These are phyloP conservation scores for Campylorhamphus procurvoides DNA, from an alignment of 2,113 vertebrate genomes.

Conservation along the genomic window DNA sequence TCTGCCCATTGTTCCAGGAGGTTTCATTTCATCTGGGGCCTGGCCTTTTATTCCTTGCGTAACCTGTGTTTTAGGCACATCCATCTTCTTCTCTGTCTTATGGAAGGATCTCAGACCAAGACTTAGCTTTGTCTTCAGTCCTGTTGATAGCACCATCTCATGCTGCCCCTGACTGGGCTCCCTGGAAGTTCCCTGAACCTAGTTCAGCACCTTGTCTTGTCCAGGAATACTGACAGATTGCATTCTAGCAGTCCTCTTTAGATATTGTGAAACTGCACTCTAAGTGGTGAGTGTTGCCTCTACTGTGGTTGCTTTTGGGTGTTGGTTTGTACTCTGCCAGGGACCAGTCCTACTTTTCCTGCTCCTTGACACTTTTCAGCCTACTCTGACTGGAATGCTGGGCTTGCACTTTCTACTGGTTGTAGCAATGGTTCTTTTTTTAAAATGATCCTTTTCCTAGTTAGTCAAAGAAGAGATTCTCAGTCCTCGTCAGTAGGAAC, in stretches of 20 bases:
- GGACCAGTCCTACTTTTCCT: background rate
- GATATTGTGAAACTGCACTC: background rate
- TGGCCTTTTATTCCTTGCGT: background rate
- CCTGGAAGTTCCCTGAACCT: background rate
- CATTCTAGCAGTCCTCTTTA: background rate
- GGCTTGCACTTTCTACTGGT: background rate
- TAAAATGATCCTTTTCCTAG: background rate
- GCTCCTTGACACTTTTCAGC: background rate
- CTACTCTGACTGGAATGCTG: background rate
- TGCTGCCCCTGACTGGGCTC: background rate
- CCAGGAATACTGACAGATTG: background rate
- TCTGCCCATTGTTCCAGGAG: background rate
- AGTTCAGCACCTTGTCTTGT: background rate
- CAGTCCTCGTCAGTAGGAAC: background rate
- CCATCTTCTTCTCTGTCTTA: background rate
- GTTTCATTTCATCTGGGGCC: background rate
- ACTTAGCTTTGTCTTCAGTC: background rate
- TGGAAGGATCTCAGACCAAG: background rate
- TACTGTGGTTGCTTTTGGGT: background rate
- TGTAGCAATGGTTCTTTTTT: background rate
- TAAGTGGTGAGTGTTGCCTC: background rate
- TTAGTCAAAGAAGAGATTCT: background rate
- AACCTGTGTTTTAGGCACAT: accelerated
- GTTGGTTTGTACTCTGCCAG: background rate
- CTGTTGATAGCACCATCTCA: background rate